phyloP scores from a whole-genome alignment of 2,113 vertebrate genomes.

The Muscicapa adusta region DNA sequence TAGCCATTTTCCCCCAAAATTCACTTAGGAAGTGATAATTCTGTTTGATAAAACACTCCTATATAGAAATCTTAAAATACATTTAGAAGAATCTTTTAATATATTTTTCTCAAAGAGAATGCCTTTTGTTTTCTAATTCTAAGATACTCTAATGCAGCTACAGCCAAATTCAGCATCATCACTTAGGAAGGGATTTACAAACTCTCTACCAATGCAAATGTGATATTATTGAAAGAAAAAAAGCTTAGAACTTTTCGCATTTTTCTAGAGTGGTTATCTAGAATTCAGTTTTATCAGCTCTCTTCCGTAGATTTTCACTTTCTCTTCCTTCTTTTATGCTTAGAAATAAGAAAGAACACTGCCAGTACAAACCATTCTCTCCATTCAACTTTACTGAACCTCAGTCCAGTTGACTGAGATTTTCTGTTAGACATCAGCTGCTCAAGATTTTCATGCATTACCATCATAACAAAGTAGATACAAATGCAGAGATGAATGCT shows the following conservation, averaged over 20 bases:
- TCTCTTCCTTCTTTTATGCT: not conserved
- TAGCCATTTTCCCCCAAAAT: not conserved
- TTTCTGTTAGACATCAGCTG: not conserved
- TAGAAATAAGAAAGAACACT: not conserved
- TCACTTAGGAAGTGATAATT: not conserved
- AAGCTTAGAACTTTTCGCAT: not conserved
- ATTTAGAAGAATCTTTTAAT: not conserved
- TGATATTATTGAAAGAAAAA: not conserved
- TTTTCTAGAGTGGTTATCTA: not conserved
- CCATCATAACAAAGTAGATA: not conserved
- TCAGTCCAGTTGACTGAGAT: not conserved
- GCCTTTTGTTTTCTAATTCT: not conserved
- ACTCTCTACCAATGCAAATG: not conserved
- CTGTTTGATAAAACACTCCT: not conserved
- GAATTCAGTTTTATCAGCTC: not conserved
- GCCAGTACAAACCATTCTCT: not conserved
- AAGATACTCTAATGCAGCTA: not conserved
- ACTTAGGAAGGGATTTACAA: not conserved
- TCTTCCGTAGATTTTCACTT: not conserved
- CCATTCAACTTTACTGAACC: not conserved
- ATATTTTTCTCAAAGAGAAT: not conserved
- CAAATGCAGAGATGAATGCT: not conserved
- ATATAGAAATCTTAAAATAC: not conserved
- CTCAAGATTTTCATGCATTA: not conserved
- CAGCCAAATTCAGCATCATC: not conserved